phyloP scores from a whole-genome alignment of 2,797 vertebrate genomes.

The Etheostoma nigrum region DNA sequence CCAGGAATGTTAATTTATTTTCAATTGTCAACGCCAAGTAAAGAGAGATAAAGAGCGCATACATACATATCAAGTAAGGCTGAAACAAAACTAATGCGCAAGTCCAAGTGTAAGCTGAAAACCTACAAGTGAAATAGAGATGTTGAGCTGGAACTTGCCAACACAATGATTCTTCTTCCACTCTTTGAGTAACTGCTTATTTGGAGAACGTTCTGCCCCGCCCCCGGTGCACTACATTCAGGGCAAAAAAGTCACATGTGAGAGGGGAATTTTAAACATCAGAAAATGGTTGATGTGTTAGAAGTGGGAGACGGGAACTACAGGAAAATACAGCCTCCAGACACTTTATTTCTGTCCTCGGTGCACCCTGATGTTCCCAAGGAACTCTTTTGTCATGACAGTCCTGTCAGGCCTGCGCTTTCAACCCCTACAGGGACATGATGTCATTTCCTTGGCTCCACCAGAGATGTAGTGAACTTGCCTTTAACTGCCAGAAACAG shows the following conservation, averaged over 20 bases:
- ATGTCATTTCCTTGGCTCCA: slow-evolving; percentile 81
- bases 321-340: slow-evolving; percentile 67
- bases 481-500: slow-evolving; percentile 70
- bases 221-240: slow-evolving; percentile 71
- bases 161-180: slow-evolving; percentile 73
- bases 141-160: slow-evolving; percentile 57
- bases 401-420: slow-evolving; percentile 77
- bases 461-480: slow-evolving; percentile 64
- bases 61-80: slow-evolving; percentile 85
- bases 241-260: slow-evolving; percentile 51
- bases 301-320: slow-evolving; percentile 57
- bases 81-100: slow-evolving; percentile 77
- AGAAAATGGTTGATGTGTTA: slow-evolving; percentile 71
- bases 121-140: slow-evolving; percentile 75
- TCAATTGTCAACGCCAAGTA: slow-evolving; percentile 81
- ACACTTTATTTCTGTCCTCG: slow-evolving; percentile 56
- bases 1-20: slow-evolving; percentile 90
- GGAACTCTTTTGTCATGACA: slow-evolving; percentile 80
- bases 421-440: slow-evolving; percentile 74
- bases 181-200: slow-evolving; percentile 75
- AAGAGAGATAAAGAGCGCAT: slow-evolving; percentile 82
- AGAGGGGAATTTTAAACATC: slow-evolving; percentile 71
- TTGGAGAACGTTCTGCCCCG: slow-evolving; percentile 69
- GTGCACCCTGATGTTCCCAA: slow-evolving; percentile 68
- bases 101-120: slow-evolving; percentile 75